phyloP scores from a whole-genome alignment of 2,888 invertebrate species.

The Watsonalla binaria region DNA sequence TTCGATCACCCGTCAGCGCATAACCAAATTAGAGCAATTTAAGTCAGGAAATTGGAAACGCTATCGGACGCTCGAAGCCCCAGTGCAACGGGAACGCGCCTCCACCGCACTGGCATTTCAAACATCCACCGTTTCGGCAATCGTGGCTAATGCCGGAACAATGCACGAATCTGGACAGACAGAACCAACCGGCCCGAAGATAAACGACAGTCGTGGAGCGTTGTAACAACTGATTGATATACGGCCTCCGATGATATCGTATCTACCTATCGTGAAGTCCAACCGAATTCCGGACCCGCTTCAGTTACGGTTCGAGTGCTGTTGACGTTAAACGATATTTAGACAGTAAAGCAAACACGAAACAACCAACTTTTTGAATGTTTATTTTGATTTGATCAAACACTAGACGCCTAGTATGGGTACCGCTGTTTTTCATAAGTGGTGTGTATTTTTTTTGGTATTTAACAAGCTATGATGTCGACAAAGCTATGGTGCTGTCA shows the following conservation, averaged over 20 bases:
- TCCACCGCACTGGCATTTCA: constrained; percentile 67
- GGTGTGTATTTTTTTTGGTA: too few species aligned
- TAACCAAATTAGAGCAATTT: constrained; percentile 78
- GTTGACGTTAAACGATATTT: constrained; percentile 72
- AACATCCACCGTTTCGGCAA: constrained; percentile 69
- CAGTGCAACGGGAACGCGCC: constrained; percentile 58
- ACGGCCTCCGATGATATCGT: constrained; percentile 68
- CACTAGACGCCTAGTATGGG: constrained; percentile 23
- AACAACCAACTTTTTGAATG: constrained; percentile 38
- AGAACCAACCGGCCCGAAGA: constrained; percentile 70
- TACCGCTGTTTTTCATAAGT: neutral
- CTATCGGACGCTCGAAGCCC: constrained; percentile 67
- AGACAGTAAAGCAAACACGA: constrained; percentile 48
- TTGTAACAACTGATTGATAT: constrained; percentile 78
- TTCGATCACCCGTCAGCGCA: constrained; percentile 72
- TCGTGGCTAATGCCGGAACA: constrained; percentile 72
- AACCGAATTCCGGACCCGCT: constrained; percentile 66
- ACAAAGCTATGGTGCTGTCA: too few species aligned
- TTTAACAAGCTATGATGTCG: too few species aligned
- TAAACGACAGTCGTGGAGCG: constrained; percentile 74
- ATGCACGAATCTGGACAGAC: constrained; percentile 75
- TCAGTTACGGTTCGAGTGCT: constrained; percentile 70
- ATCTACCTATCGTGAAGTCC: constrained; percentile 51
- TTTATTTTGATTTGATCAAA: constrained; percentile 47
- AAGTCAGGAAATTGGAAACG: constrained; percentile 77